Conservation (phyloP, 1,140 invertebrate species). For the Drosophila sechellia region DNA sequence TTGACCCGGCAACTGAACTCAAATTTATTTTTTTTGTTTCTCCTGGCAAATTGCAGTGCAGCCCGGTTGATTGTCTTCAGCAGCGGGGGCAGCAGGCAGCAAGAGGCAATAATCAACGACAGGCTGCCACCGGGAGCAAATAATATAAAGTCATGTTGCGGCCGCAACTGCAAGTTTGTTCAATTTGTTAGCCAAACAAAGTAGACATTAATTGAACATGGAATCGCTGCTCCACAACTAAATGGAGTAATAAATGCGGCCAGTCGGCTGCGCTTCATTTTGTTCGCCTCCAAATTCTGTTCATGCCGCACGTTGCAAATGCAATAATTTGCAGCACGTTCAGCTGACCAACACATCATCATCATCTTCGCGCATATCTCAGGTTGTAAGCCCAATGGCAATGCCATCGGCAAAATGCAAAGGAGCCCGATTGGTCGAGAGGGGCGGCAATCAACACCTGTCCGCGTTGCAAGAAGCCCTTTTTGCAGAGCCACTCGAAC, state of each 20-base stretch:
- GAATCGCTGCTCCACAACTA: conserved; percentile 56
- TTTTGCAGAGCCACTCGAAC: conserved; percentile 15
- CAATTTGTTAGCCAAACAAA: conserved; percentile 78
- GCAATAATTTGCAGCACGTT: conserved; percentile 80
- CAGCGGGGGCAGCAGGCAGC: conserved; percentile 13
- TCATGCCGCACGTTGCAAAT: conserved; percentile 63
- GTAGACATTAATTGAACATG: conserved; percentile 75
- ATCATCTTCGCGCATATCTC: conserved; percentile 30
- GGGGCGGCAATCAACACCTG: conserved; percentile 73
- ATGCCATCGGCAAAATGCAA: conserved; percentile 46
- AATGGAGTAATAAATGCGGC: conserved; percentile 48
- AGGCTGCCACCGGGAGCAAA: conserved; percentile 43
- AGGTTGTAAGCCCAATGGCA: conserved; percentile 27
- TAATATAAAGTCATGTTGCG: conserved; percentile 73
- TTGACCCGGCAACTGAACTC: conserved; percentile 79
- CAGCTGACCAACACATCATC: conserved; percentile 34
- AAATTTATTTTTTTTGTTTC: conserved; percentile 57
- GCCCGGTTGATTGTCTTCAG: conserved; percentile 70
- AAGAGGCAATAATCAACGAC: conserved; percentile 62
- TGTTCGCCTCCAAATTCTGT: conserved; percentile 17
- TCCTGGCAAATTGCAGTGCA: conserved; percentile 75
- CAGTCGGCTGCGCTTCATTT: not conserved
- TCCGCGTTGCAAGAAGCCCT: conserved; percentile 34
- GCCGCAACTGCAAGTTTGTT: conserved; percentile 65
- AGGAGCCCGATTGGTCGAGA: conserved; percentile 13